Evolutionary conservation across 2,888 invertebrate genomes (phyloP).

Genomic region (Uropetala carovei): DNA sequence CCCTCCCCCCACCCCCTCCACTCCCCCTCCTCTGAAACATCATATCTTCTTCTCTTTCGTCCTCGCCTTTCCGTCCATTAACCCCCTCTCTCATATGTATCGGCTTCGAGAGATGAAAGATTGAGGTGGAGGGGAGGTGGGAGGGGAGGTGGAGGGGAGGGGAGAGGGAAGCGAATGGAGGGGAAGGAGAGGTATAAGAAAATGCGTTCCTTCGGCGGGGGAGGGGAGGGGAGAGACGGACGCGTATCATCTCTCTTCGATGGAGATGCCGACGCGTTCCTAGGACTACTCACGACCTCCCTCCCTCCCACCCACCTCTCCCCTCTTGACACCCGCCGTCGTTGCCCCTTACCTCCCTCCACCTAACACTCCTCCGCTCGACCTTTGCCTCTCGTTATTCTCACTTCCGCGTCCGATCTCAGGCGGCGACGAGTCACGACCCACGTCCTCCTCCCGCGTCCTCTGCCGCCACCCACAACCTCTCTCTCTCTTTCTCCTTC

Average conservation of each 20-base stretch:
- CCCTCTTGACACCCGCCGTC: neutral
- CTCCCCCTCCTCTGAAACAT: neutral
- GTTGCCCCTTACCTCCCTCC: neutral
- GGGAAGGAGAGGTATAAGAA: neutral
- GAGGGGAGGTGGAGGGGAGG: neutral
- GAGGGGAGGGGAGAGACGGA: neutral
- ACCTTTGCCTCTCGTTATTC: conserved; percentile 54
- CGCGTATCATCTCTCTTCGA: neutral
- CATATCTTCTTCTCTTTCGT: neutral
- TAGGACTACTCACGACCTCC: neutral
- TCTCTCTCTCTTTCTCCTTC: neutral
- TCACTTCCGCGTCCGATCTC: conserved; percentile 45
- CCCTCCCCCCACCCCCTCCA: neutral
- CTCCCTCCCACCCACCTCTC: neutral
- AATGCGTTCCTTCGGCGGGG: neutral
- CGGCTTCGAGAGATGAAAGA: neutral
- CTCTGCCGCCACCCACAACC: neutral
- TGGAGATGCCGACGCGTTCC: conserved; percentile 11
- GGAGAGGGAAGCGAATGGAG: neutral
- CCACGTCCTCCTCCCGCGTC: neutral
- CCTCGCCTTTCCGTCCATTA: neutral
- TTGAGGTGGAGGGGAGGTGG: neutral
- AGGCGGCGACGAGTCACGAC: conserved; percentile 38
- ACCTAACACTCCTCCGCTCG: neutral
- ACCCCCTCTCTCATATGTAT: neutral